Evolutionary conservation across 1,140 invertebrate genomes (phyloP).

Genomic region (Musca vetustissima): DNA sequence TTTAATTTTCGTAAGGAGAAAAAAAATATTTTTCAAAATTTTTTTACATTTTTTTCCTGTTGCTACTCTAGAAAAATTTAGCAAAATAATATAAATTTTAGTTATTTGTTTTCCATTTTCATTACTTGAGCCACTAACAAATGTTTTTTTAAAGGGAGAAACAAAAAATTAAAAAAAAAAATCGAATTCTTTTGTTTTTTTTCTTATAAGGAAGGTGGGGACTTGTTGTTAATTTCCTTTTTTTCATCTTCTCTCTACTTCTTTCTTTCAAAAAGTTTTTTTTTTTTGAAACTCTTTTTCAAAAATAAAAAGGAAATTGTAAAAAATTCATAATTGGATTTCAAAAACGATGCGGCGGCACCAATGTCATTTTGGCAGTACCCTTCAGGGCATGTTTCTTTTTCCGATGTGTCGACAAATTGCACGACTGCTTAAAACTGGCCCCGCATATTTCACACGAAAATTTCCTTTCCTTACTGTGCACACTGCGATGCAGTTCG

Average conservation of each 20-base stretch:
- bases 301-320: conserved; percentile 19
- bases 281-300: not conserved
- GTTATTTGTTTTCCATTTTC: not conserved
- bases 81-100: not conserved
- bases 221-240: not conserved
- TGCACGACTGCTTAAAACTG: conserved; percentile 53
- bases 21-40: not conserved
- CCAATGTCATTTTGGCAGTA: conserved; percentile 27
- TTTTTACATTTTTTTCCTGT: not conserved
- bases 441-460: conserved; percentile 49
- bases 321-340: conserved; percentile 18
- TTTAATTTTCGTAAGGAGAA: not conserved
- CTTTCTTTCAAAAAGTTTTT: not conserved
- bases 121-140: not conserved
- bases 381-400: conserved; percentile 49
- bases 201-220: not conserved
- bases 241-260: too few species aligned
- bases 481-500: conserved; percentile 50
- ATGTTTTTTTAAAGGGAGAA: not conserved
- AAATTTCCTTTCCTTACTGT: conserved; percentile 51
- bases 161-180: not conserved
- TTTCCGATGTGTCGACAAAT: conserved; percentile 50
- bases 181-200: too few species aligned
- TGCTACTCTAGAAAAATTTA: not conserved
- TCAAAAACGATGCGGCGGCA: conserved; percentile 28